Percentiles rank a stretch among this genome's conserved stretches.
Evolutionary conservation across 2,113 vertebrate species (phyloP).

Genomic region (Scytalopus superciliaris): DNA sequence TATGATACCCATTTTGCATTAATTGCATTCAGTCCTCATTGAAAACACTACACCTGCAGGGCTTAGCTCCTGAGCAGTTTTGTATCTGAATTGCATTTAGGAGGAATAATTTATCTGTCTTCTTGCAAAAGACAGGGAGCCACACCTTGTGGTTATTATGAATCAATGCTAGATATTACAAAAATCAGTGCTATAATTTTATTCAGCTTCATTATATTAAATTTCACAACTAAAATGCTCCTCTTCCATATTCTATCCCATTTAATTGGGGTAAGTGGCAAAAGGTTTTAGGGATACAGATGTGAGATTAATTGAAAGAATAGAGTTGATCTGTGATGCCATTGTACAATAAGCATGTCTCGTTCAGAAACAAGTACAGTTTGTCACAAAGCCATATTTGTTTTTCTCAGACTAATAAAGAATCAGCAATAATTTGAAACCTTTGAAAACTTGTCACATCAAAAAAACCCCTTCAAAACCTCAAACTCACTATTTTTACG

Average conservation of each 20-base stretch:
- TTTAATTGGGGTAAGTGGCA: neutral
- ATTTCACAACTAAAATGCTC: neutral
- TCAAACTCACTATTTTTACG: too few species aligned
- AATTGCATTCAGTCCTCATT: neutral
- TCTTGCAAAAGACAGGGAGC: neutral
- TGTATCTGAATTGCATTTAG: neutral
- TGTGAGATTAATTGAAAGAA: neutral
- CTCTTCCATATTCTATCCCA: neutral
- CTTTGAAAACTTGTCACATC: too few species aligned
- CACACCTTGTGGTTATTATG: neutral
- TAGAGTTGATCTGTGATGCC: neutral
- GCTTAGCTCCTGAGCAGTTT: neutral
- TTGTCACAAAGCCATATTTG: neutral
- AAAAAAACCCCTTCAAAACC: too few species aligned
- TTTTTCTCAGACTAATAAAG: too few species aligned
- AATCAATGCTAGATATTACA: neutral
- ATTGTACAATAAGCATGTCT: neutral
- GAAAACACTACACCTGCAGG: neutral
- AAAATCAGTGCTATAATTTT: neutral
- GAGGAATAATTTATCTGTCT: neutral
- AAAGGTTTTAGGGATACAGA: neutral
- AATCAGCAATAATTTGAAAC: too few species aligned
- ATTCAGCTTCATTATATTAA: neutral
- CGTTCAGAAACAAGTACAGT: neutral
- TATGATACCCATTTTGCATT: neutral